Base-by-base conservation (phyloP, 2,797 vertebrate species). In the Rhinophrynus dorsalis region DNA sequence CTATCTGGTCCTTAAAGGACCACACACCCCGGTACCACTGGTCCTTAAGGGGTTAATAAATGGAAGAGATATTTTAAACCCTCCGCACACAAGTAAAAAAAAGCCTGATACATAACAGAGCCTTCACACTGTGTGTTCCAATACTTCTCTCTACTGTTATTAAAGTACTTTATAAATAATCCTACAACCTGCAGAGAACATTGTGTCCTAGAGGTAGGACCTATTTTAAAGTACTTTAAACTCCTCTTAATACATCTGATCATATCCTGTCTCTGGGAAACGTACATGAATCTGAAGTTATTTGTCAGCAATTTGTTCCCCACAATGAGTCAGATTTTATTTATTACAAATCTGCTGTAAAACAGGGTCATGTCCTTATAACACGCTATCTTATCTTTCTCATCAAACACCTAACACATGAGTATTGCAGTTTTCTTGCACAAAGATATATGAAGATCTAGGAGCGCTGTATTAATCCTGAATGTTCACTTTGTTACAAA, bases 121-220 rank as follows among this genome's bases (percentile, higher is more conserved):
- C 21, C 50, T 3, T 21, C 56, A 24, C 12, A n/a, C 45, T 6
- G 21, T 12, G 40, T 3, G 12, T 45, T 44, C 52, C 10, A n/a
- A 29, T 20, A 20, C 21, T 35, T 29, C 35, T 45, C 21, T 8
- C 9, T 29, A 5, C 26, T 50, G 30, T 59, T 68, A 51, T 50
- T 67, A 18, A 35, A 52, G 57, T 21, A 23, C 38, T 27, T 47
- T 62, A 62, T 27, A 38, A 38, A 48, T 64, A 71, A 56, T 45
- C 52, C 44, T 13, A 10, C 44, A 38, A 17, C 51, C 60, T 37
- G 42, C 51, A 24, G 51, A 35, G 68, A 56, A 64, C 59, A 48
- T 48, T 29, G 40, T 23, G 51, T 71, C 38, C 68, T 63, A 6
- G 1, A 17, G 51, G 50, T 38, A 23, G 26, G 13, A 30, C 9